phyloP scores from a whole-genome alignment of 2,113 vertebrate genomes.

The Cephalopholis sonnerati region DNA sequence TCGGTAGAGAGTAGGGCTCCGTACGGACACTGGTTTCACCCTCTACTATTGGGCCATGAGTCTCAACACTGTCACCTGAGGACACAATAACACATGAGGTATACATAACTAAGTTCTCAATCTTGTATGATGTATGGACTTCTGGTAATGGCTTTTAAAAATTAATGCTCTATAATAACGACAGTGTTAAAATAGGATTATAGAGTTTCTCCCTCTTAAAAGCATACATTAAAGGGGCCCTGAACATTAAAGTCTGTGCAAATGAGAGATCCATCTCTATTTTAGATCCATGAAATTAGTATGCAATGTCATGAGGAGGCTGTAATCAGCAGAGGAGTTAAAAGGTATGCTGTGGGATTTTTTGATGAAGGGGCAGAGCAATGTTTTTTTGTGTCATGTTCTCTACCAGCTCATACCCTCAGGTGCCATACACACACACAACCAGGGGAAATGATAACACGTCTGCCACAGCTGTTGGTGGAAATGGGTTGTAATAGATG shows the following conservation, averaged over 20 bases:
- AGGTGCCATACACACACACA: neutral
- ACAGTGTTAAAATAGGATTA: neutral
- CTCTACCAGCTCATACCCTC: neutral
- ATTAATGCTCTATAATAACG: neutral
- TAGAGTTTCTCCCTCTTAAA: neutral
- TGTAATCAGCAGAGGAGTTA: neutral
- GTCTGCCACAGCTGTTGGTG: neutral
- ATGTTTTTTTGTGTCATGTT: neutral
- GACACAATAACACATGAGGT: neutral
- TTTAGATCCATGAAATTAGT: neutral
- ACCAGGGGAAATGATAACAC: neutral
- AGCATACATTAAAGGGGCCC: neutral
- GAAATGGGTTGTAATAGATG: neutral
- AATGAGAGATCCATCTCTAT: neutral
- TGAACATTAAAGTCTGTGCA: neutral
- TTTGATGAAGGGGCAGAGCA: neutral
- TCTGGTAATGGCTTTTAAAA: neutral
- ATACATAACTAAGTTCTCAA: neutral
- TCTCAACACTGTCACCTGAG: slow-evolving; percentile 89
- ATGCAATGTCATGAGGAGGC: neutral
- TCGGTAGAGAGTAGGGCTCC: slow-evolving; percentile 93
- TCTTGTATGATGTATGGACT: neutral
- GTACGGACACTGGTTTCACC: slow-evolving; percentile 87
- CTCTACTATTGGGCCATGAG: slow-evolving; percentile 89
- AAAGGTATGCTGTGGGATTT: neutral